These are phyloP conservation scores for Enteromius radiatus DNA, from an alignment of 2,797 vertebrate genomes.

Conservation along the genomic window DNA sequence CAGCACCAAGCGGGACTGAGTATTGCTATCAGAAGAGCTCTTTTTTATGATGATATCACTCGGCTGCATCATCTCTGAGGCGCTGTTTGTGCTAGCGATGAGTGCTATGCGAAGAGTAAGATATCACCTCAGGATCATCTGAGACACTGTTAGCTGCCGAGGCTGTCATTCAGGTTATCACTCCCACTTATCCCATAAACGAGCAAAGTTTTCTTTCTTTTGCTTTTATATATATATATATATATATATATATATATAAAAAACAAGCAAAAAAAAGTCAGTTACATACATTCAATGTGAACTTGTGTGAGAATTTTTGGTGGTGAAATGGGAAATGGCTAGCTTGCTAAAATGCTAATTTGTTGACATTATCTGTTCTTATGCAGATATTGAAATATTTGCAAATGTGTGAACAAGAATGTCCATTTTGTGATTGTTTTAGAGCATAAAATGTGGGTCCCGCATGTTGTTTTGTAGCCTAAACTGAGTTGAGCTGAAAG, in stretches of 20 bases:
- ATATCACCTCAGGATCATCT: slow-evolving; percentile 9
- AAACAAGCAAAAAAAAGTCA: not conserved
- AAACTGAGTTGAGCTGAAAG: not conserved
- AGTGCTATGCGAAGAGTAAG: not conserved
- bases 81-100: slow-evolving; percentile 7
- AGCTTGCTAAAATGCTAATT: not conserved
- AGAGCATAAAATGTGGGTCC: not conserved
- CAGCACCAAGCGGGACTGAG: not conserved
- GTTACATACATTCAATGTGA: not conserved
- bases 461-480: not conserved
- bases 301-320: not conserved
- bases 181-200: not conserved
- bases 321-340: not conserved
- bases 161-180: not conserved
- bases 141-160: not conserved
- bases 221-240: not conserved
- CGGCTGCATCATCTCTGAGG: not conserved
- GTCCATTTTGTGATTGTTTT: not conserved
- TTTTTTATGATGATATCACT: slow-evolving; percentile 32
- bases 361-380: not conserved
- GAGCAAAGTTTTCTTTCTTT: not conserved
- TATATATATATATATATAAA: not conserved
- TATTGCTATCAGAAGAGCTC: not conserved
- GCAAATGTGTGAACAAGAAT: not conserved
- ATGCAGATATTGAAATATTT: not conserved